Base-by-base conservation (phyloP, 2,888 invertebrate species). In the Lithodes maja region DNA sequence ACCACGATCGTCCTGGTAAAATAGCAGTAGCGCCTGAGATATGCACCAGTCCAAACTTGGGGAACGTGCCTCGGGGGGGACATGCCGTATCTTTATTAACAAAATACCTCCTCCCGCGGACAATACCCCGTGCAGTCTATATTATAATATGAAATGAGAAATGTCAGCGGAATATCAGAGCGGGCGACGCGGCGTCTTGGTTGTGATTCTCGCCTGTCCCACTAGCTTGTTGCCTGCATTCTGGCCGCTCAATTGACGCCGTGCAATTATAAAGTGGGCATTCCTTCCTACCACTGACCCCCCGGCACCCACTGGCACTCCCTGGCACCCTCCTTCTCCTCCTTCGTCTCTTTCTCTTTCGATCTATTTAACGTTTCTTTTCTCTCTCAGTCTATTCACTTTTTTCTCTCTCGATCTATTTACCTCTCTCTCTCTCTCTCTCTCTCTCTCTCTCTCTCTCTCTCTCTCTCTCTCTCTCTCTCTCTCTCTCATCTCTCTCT, bases 141-240 rank as follows among this genome's bases (percentile, higher is more conserved):
- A 85, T 85, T 85, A 85, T 85, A 85, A 85, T 85, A 77, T 85
- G 85, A 78, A 85, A 85, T 85, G 85, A 85, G 85, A 85, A 85
- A 85, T 74, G 85, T 85, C 85, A 78, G 52, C 69, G 9, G 85
- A 85, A 85, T 85, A 85, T 85, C 85, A 85, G 54, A 17, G 85
- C 17, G 50, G 79, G 79, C 68, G 85, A 79, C 79, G 78, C 61
- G 71, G 78, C 85, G 79, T 85, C 79, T 79, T 17, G 17, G 85
- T 33, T 61, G 33, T 85, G 85, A 85, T 69, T 85, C 85, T 17
- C 69, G 78, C 68, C 79, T 85, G 85, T 85, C 85, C 61, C 85
- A 9, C 85, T 17, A 50, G 78, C 78, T 85, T 85, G 85, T 77
- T 85, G 78, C 79, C 68, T 85, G 85, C 53, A 85, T 85, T 85